phyloP scores from a whole-genome alignment of 2,113 vertebrate species.

The Pterophyllum scalare region DNA sequence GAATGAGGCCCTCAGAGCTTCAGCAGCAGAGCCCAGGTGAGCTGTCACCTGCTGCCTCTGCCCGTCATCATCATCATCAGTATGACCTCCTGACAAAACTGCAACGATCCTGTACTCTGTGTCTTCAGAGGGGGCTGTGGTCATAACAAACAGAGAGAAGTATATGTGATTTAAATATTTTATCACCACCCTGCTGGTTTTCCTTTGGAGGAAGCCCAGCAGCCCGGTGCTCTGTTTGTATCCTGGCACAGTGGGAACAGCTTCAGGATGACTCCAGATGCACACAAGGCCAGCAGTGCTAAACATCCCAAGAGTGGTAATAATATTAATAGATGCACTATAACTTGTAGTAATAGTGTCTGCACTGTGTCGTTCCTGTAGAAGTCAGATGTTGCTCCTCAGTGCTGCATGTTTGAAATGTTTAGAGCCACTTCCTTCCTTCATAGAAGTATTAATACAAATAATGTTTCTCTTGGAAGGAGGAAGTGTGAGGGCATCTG shows the following conservation, averaged over 20 bases:
- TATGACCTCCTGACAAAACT: not conserved
- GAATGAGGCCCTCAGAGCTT: not conserved
- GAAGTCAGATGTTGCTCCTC: too few species aligned
- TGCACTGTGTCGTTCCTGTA: too few species aligned
- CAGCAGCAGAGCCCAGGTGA: not conserved
- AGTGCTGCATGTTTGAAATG: too few species aligned
- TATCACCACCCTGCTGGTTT: not conserved
- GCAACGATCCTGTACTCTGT: not conserved
- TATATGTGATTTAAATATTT: not conserved
- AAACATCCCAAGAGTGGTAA: not conserved
- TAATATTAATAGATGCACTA: rapidly evolving
- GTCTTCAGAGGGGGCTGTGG: not conserved
- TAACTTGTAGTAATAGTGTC: not conserved
- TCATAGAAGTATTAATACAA: too few species aligned
- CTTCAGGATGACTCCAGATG: not conserved
- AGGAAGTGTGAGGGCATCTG: too few species aligned
- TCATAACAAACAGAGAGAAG: not conserved
- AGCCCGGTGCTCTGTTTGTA: not conserved
- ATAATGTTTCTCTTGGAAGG: too few species aligned
- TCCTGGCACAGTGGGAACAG: too few species aligned
- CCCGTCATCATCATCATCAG: not conserved
- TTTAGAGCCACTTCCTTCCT: too few species aligned
- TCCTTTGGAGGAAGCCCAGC: not conserved
- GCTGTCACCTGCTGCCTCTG: conserved; percentile 28
- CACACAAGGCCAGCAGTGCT: not conserved